Base-by-base conservation (phyloP, 2,888 invertebrate species). In the Oligia latruncula region DNA sequence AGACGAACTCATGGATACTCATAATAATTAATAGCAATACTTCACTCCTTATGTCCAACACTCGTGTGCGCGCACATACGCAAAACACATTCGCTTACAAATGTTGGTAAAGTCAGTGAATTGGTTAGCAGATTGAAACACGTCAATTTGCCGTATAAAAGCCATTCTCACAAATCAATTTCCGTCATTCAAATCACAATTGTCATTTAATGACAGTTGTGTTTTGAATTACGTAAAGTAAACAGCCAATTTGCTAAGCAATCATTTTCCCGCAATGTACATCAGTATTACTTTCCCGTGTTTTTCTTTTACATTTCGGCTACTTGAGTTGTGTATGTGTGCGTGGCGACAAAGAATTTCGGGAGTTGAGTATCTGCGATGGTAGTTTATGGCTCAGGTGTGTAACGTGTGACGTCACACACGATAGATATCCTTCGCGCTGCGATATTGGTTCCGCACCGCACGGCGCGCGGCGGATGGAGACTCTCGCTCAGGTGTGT, bases 371-470 rank as follows among this genome's bases (percentile, higher is more conserved):
- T 49, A 15, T 55, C 15, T n/a, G 23, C 11, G 23, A 3, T 6
- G n/a, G 8, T n/a, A 35, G n/a, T 35, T 5, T 46, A 29, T 17
- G 73, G 2, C 55, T 67, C 76, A 80, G 71, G 67, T 74, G n/a
- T 55, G n/a, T n/a, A 29, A 11, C 9, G n/a, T 58, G 73, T 76
- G 71, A 65, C 76, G 52, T 80, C 71, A 65, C 40, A 23, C 66
- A 9, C 67, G 49, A 23, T 29, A 73, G n/a, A n/a, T n/a, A n/a
- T n/a, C n/a, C n/a, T n/a, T n/a, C n/a, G n/a, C n/a, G n/a, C n/a
- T n/a, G n/a, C n/a, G 70, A 74, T 71, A 80, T 75, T 73, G 65
- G 68, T 73, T 72, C 84, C 75, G 43, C 35, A 17, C 3, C 11
- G 62, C 43, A 4, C 35, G 40, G 35, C 29, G 29, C 9, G n/a